Evolutionary conservation across 2,113 vertebrate species (phyloP).

Genomic region (Microcebus ravelobensis): DNA sequence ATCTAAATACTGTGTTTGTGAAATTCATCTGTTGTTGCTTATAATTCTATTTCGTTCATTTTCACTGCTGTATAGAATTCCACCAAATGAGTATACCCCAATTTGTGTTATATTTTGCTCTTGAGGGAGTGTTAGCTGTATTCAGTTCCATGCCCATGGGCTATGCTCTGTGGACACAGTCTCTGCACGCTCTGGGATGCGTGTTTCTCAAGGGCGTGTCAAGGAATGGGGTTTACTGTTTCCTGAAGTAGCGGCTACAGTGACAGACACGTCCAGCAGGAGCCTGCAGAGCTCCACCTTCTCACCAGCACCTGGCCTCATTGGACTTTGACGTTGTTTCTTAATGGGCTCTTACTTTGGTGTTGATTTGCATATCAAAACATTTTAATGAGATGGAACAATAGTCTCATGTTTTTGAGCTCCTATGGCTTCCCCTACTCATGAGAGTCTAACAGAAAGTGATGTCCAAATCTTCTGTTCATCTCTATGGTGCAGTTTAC

Average conservation of each 20-base stretch:
- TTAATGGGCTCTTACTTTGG: not conserved
- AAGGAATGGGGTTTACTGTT: not conserved
- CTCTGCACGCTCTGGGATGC: not conserved
- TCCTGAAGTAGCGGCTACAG: not conserved
- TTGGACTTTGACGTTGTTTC: not conserved
- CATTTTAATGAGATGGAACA: not conserved
- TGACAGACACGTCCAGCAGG: not conserved
- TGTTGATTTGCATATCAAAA: not conserved
- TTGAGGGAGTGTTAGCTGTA: not conserved
- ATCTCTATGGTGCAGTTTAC: not conserved
- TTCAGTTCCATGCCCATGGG: not conserved
- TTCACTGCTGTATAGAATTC: not conserved
- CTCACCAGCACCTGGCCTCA: not conserved
- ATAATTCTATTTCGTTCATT: not conserved
- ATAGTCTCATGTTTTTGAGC: not conserved
- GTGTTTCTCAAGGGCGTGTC: not conserved
- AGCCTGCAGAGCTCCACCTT: not conserved
- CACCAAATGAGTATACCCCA: not conserved
- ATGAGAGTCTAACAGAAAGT: not conserved
- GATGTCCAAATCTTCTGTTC: not conserved
- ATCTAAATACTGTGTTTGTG: not conserved
- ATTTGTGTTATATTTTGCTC: not conserved
- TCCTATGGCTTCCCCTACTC: not conserved
- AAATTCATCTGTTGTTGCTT: not conserved
- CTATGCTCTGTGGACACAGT: not conserved